These are phyloP conservation scores for Uloborus plumipes DNA, from an alignment of 2,888 invertebrate species.

Conservation along the genomic window DNA sequence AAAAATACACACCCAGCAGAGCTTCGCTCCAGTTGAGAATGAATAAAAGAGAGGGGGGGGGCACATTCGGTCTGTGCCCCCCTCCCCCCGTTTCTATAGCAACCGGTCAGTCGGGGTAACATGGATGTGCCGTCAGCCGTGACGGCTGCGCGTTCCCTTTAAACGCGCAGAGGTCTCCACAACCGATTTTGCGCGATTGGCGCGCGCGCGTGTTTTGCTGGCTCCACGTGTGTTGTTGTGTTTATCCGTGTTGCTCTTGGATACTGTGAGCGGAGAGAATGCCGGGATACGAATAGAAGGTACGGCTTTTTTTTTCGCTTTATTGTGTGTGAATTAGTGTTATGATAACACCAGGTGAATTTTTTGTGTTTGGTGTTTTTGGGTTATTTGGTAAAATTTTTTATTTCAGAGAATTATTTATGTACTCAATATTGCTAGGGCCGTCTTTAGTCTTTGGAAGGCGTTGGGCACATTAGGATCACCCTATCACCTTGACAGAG, in stretches of 20 bases:
- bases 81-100: constrained; percentile 21
- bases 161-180: background rate
- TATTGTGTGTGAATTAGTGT: no score
- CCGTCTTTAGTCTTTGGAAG: no score
- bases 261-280: constrained; percentile 1
- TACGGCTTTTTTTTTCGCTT: no score
- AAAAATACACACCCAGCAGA: constrained; percentile 25
- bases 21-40: constrained; percentile 29
- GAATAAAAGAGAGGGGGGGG: background rate
- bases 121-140: constrained; percentile 41
- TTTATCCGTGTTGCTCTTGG: constrained; percentile 32
- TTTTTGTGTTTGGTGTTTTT: no score
- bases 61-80: no score
- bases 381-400: no score
- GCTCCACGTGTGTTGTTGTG: constrained; percentile 18
- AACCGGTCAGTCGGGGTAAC: constrained; percentile 34
- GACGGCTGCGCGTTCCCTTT: constrained; percentile 4
- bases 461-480: no score
- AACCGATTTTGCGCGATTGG: background rate
- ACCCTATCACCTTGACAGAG: no score
- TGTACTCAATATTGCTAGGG: no score
- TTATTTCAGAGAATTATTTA: no score
- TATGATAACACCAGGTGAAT: no score
- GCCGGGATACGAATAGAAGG: no score
- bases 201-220: background rate